Evolutionary conservation across 2,113 vertebrate species (phyloP), one percentile per base, ranked within the genome.

Genomic region (Rhodinocichla rosea): DNA sequence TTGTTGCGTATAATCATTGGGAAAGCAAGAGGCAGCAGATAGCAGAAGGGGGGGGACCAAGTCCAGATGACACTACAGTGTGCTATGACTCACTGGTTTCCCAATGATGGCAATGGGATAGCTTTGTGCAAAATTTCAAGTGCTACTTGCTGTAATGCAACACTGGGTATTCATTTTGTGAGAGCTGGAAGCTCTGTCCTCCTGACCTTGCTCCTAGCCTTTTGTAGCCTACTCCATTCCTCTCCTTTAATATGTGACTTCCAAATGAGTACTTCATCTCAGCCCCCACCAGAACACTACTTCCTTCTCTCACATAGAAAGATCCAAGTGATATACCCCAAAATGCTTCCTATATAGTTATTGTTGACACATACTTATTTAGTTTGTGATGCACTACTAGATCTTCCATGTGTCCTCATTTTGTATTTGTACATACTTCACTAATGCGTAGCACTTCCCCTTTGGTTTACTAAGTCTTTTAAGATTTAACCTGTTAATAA

Each of bases 1-100:
- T 71, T 77, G 30, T 83, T 90, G 82, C 30, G 39, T 59, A 42
- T 22, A 70, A 65, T 49, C 85, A 94, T 13, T 70, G 69, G 30
- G 83, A 93, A 88, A 93, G 52, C 45, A 94, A 59, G 37, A 80
- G 64, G 57, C 70, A 71, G 27, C 19, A 63, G 73, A 49, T 33
- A 55, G 33, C 49, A 65, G 22, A 33, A 80, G 24, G 2, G 1
- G 18, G 19, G 23, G 40, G 24, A 45, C 32, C 26, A 77, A 77
- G 47, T 56, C 50, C 59, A 39, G 76, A 32, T 0, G 21, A 88
- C 24, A 16, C 24, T 42, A 32, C 27, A 55, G 50, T 24, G 45
- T 49, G 50, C 55, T 57, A 4, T 50, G 50, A 86, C 44, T 92
- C 76, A 64, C 14, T 63, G 64, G 7, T 85, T 96, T 86, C 76